Percentiles rank a stretch among this genome's conserved stretches.
Evolutionary conservation across 2,888 invertebrate species (phyloP).

Genomic region (Amphipoea lucens): DNA sequence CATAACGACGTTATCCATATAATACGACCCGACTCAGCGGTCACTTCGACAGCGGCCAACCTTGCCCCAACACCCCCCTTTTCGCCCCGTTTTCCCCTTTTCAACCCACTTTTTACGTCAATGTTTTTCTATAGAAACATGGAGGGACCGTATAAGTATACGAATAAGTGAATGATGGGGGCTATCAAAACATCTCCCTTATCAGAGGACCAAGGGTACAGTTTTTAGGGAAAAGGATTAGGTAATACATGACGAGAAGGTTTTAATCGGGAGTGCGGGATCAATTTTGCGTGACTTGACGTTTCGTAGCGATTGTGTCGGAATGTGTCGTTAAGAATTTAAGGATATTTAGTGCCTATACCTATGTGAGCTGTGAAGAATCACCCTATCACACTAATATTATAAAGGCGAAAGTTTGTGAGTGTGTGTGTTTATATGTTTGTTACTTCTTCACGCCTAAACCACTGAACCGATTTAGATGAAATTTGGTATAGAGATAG

Average conservation of each 20-base stretch:
- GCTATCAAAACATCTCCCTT: slow-evolving; percentile 89
- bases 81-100: slow-evolving; percentile 69
- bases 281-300: slow-evolving; percentile 66
- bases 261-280: slow-evolving; percentile 75
- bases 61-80: slow-evolving; percentile 81
- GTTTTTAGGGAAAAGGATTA: slow-evolving; percentile 88
- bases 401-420: too few species aligned
- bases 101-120: slow-evolving; percentile 89
- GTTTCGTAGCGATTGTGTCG: slow-evolving; percentile 44
- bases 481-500: too few species aligned
- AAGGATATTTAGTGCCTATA: not conserved
- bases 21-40: slow-evolving; percentile 90
- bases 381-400: too few species aligned
- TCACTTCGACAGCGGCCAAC: slow-evolving; percentile 89
- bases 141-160: slow-evolving; percentile 75
- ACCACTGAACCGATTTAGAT: too few species aligned
- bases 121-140: slow-evolving; percentile 89
- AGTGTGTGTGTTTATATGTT: too few species aligned
- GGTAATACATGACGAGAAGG: slow-evolving; percentile 78
- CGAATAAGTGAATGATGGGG: slow-evolving; percentile 87
- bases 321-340: slow-evolving; percentile 12
- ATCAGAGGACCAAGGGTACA: slow-evolving; percentile 82
- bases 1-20: slow-evolving; percentile 89
- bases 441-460: too few species aligned
- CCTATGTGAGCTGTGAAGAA: not conserved